phyloP scores from a whole-genome alignment of 1,140 invertebrate genomes.

The Orussus abietinus region DNA sequence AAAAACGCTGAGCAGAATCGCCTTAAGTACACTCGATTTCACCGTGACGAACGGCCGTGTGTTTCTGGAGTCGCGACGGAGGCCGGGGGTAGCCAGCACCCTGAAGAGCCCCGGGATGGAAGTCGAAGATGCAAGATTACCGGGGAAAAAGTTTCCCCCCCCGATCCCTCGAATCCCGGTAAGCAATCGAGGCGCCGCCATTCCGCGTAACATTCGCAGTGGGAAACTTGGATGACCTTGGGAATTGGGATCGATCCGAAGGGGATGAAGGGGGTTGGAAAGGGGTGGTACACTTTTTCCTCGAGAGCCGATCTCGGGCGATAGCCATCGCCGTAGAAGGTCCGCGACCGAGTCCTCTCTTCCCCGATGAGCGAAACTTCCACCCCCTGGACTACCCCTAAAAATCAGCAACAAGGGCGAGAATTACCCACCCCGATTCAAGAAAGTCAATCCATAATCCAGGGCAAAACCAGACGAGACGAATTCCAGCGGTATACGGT shows the following conservation, averaged over 20 bases:
- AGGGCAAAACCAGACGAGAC: too few relatives aligned
- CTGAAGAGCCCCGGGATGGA: too few relatives aligned
- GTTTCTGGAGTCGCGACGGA: constrained; percentile 16
- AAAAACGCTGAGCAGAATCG: constrained; percentile 18
- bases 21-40: constrained; percentile 32
- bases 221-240: constrained; percentile 38
- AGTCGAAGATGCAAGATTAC: constrained; percentile 34
- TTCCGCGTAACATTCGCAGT: constrained; percentile 25
- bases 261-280: neutral
- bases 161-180: too few relatives aligned
- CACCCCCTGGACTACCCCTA: too few relatives aligned
- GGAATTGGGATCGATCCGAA: constrained; percentile 31
- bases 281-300: neutral
- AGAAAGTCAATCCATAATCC: too few relatives aligned
- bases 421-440: too few relatives aligned
- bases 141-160: constrained; percentile 22
- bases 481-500: too few relatives aligned
- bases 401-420: too few relatives aligned
- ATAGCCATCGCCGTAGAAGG: neutral
- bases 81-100: too few relatives aligned
- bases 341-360: too few relatives aligned
- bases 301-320: neutral
- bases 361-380: too few relatives aligned
- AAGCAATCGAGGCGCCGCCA: constrained; percentile 28
- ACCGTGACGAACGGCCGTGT: constrained; percentile 26